These are phyloP conservation scores for Falco berigora DNA, from an alignment of 2,797 vertebrate genomes.

Conservation along the genomic window DNA sequence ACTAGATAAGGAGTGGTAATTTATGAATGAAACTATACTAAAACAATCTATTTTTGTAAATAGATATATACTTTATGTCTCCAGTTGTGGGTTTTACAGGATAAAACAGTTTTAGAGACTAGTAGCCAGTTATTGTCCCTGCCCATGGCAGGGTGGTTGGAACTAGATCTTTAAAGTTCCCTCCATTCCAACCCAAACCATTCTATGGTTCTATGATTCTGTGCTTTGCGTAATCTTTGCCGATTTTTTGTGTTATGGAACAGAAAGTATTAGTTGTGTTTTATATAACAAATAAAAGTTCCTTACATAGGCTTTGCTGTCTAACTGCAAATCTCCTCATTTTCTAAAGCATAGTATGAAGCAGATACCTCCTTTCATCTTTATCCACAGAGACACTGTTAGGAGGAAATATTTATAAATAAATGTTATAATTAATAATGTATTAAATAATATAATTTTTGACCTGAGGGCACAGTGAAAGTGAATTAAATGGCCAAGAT, in stretches of 20 bases:
- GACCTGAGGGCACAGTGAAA: neutral
- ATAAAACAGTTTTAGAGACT: neutral
- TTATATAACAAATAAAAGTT: neutral
- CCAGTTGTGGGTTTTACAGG: neutral
- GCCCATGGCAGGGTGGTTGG: no score
- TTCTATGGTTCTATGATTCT: neutral
- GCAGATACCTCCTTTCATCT: neutral
- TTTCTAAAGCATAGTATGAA: neutral
- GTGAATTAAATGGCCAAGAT: neutral
- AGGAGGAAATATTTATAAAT: neutral
- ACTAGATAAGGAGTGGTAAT: neutral
- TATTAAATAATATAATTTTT: neutral
- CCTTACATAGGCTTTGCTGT: neutral
- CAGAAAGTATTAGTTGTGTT: neutral
- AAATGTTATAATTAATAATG: neutral
- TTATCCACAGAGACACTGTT: neutral
- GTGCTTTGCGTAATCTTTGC: neutral
- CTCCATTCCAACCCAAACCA: no score
- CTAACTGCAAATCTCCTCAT: neutral
- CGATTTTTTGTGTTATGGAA: neutral
- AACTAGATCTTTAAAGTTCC: no score
- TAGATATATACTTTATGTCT: neutral
- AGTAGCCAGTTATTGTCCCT: neutral
- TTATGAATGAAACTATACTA: neutral
- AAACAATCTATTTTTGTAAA: neutral